These are phyloP conservation scores for Drosophila aff. DNA, from an alignment of 1,140 invertebrate species.

Conservation along the genomic window DNA sequence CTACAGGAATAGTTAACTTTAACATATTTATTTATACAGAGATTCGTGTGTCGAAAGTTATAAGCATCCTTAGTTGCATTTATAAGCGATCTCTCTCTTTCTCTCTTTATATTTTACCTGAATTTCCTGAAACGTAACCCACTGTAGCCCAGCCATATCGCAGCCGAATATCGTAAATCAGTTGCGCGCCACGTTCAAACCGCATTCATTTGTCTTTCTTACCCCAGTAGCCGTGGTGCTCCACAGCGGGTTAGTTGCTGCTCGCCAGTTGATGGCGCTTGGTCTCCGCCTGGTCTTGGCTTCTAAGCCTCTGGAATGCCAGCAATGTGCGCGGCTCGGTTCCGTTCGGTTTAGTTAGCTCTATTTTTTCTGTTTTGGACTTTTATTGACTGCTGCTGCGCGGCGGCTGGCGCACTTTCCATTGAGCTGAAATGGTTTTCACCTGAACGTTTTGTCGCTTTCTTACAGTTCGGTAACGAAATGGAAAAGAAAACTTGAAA, in stretches of 20 bases:
- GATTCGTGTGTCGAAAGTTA: no score
- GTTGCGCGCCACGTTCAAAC: constrained; percentile 63
- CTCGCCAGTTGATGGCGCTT: constrained; percentile 31
- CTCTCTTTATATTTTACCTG: neutral
- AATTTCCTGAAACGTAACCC: neutral
- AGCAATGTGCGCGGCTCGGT: constrained; percentile 48
- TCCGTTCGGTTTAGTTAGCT: constrained; percentile 23
- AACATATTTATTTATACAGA: neutral
- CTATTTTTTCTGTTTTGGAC: constrained; percentile 2
- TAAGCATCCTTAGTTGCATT: no score
- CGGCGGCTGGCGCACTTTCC: constrained; percentile 68
- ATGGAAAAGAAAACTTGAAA: constrained; percentile 78
- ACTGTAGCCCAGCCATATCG: constrained; percentile 28
- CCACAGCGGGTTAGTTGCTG: constrained; percentile 27
- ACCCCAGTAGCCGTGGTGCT: constrained; percentile 25
- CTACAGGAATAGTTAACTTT: neutral
- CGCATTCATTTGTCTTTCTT: constrained; percentile 30
- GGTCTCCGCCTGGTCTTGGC: constrained; percentile 37
- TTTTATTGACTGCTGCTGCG: constrained; percentile 62
- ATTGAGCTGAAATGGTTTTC: constrained; percentile 70
- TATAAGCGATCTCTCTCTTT: neutral
- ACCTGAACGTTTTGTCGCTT: constrained; percentile 65
- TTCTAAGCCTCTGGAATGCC: constrained; percentile 55
- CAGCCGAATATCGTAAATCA: constrained; percentile 75
- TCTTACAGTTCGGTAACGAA: constrained; percentile 66